Base-by-base conservation (phyloP, 2,888 invertebrate species). In the Andrena praecox region DNA sequence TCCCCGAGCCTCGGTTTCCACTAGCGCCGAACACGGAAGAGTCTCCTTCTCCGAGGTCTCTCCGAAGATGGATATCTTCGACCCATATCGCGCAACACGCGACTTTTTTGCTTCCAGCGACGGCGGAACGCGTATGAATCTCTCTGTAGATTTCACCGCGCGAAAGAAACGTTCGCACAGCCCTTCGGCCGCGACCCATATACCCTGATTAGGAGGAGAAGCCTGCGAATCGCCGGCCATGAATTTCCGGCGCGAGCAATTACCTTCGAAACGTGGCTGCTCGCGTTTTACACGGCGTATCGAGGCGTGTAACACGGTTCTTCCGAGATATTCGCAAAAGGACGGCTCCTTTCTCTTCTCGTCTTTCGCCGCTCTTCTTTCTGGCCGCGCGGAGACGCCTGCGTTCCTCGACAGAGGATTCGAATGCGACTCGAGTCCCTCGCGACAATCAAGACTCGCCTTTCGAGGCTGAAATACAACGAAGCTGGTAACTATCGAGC, bases 371-470 rank as follows among this genome's bases (percentile, higher is more conserved):
- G 59, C 16, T 27, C 7, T n/a, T 29, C n/a, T 59, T 7, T 12
- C 8, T 1, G 8, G 16, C 4, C 7, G 10, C n/a, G 24, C 74
- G 24, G 29, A 59, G 16, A 6, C 31, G 52, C 42, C 33, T 29
- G 48, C 48, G 71, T 77, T 64, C 71, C 62, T 27, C 69, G 35
- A 35, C 52, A 20, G 20, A n/a, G 56, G 42, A 74, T 66, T 75
- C 48, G 33, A 77, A 77, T 67, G 80, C 77, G 56, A 33, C 33
- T n/a, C 67, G 63, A 27, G 24, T 63, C 52, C 68, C 35, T 16
- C 33, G 78, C 60, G 74, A 74, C 74, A 70, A 79, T 82, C 64
- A 59, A 27, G 33, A 80, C 64, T 67, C 70, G 52, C 56, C 60
- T 60, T 64, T 80, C 75, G 80, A 64, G 67, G 72, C 56, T 72